Base-by-base conservation (phyloP, 2,797 vertebrate species). In the Gymnothorax javanicus region DNA sequence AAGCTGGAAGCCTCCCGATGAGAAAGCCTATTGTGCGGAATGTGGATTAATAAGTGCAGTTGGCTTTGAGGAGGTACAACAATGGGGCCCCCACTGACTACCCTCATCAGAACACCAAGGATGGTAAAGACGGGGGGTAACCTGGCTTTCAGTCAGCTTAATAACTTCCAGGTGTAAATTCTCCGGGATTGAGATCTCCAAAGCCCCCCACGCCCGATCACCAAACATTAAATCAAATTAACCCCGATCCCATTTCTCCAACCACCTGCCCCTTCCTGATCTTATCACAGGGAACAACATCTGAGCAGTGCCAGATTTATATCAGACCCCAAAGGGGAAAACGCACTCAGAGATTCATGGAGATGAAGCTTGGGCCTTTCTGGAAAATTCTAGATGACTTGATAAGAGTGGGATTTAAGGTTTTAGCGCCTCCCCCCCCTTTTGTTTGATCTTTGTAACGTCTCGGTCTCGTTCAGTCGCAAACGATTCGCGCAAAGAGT, bases 161-260 rank as follows among this genome's bases (percentile, higher is more conserved):
- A 90, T 91, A 92, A 91, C 89, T 85, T 89, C 87, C 84, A 87
- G 89, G 85, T 90, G 87, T 91, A 85, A 88, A 87, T 89, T 85
- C 87, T 87, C 91, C 88, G 90, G 89, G 86, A 90, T 88, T 9
- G 58, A 59, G 13, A 59, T 59, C 7, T 84, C 85, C 90, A 88
- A 89, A 60, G 58, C 89, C 84, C 82, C 84, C 60, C 3, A 71
- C 79, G 82, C 84, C 25, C 71, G 52, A 79, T 50, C 33, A 15
- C 75, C 5, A 20, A 79, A 20, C 43, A 79, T 8, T 4, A 15
- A 52, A 50, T 79, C 33, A 50, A 67, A 67, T 67, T 67, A 67
- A 20, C 69, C 11, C 73, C 25, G 17, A 4, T 43, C 33, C 33
- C 13, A 27, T 8, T 12, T 27, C 75, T 79, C 75, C 75, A 33